Conservation (phyloP, 2,113 vertebrate species). For the Pseudolaguvia tuberculata region DNA sequence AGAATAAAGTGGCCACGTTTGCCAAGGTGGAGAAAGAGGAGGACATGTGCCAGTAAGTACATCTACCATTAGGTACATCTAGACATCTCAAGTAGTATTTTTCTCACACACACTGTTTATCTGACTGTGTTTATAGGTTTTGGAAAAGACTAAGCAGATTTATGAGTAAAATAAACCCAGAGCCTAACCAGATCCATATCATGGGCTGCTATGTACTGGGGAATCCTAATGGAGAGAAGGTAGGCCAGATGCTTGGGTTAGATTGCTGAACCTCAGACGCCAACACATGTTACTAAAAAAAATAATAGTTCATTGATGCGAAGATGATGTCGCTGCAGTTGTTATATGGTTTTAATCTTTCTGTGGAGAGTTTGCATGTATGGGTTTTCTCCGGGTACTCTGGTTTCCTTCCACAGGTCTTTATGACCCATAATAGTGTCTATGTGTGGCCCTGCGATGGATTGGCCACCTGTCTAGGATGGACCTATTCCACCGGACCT, state of each 20-base stretch:
- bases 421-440: no score
- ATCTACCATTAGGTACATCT: not conserved
- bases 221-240: slow-evolving; percentile 98
- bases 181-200: slow-evolving; percentile 91
- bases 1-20: slow-evolving; percentile 98
- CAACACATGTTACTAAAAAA: not conserved
- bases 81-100: not conserved
- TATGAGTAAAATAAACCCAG: slow-evolving; percentile 97
- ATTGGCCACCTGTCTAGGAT: no score
- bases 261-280: not conserved
- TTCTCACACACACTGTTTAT: not conserved
- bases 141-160: slow-evolving; percentile 91
- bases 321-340: not conserved
- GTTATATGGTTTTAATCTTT: no score
- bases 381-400: no score
- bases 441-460: no score
- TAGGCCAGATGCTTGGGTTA: slow-evolving; percentile 50
- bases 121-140: slow-evolving; percentile 70
- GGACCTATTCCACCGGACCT: no score
- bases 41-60: slow-evolving; percentile 94
- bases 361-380: no score
- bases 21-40: slow-evolving; percentile 99
- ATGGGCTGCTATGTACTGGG: slow-evolving; percentile 98
- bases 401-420: no score
- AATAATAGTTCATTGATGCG: not conserved